Evolutionary conservation across 1,140 invertebrate species (phyloP).

Genomic region (Euglossa dilemma): DNA sequence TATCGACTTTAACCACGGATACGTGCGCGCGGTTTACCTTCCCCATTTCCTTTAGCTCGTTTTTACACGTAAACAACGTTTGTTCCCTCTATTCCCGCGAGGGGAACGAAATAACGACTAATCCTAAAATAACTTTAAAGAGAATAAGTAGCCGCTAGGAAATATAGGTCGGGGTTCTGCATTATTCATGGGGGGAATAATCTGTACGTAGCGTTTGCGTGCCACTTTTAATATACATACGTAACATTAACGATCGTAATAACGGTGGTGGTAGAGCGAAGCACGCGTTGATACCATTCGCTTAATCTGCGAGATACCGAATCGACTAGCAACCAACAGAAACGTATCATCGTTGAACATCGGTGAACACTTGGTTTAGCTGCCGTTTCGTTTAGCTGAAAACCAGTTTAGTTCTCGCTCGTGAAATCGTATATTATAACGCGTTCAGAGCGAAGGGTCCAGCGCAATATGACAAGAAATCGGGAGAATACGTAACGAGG

Average conservation of each 20-base stretch:
- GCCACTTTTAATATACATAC: conserved; percentile 9
- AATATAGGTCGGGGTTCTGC: conserved; percentile 20
- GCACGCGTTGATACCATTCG: conserved; percentile 21
- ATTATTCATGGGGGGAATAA: conserved; percentile 30
- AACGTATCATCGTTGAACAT: neutral
- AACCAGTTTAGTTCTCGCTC: neutral
- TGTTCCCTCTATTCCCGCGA: neutral
- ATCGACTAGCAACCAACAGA: neutral
- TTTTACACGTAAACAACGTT: neutral
- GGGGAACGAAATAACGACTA: neutral
- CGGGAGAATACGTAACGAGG: neutral
- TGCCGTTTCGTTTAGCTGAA: neutral
- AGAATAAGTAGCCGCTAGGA: neutral
- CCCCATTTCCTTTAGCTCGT: neutral
- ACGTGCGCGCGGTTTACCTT: neutral
- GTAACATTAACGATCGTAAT: conserved; percentile 26
- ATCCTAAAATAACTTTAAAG: conserved; percentile 28
- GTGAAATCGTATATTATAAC: neutral
- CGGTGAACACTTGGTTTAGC: neutral
- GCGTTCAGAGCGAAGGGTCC: too few species aligned
- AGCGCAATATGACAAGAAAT: too few species aligned
- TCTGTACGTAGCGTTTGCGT: neutral
- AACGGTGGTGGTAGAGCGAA: neutral
- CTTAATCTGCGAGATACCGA: neutral
- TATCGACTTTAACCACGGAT: too few species aligned